Evolutionary conservation across 2,888 invertebrate genomes (phyloP).

Genomic region (Synanthedon myopaeformis): DNA sequence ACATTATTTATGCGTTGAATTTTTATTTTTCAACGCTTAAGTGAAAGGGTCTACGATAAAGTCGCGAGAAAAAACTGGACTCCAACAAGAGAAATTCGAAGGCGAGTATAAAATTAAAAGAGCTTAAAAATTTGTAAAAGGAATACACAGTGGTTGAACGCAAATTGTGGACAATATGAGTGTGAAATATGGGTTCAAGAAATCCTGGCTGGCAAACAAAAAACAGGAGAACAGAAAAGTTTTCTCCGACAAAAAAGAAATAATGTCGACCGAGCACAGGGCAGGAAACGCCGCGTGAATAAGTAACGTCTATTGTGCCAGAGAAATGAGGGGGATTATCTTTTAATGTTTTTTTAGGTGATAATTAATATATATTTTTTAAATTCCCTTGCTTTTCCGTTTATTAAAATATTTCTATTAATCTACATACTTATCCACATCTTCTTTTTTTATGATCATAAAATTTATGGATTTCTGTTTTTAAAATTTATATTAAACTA

Average conservation of each 20-base stretch:
- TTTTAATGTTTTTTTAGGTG: slow-evolving; percentile 23
- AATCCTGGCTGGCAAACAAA: slow-evolving; percentile 56
- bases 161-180: slow-evolving; percentile 62
- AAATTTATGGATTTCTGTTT: too few species aligned
- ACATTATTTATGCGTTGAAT: too few species aligned
- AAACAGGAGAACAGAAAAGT: slow-evolving; percentile 65
- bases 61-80: too few species aligned
- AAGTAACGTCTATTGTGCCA: slow-evolving; percentile 45
- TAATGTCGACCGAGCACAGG: slow-evolving; percentile 43
- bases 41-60: too few species aligned
- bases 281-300: slow-evolving; percentile 63
- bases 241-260: slow-evolving; percentile 36
- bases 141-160: slow-evolving; percentile 17
- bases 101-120: neutral
- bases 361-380: neutral
- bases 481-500: too few species aligned
- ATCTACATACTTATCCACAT: too few species aligned
- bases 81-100: too few species aligned
- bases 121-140: slow-evolving; percentile 3
- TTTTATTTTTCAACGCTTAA: too few species aligned
- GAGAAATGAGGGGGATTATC: slow-evolving; percentile 17
- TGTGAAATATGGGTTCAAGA: slow-evolving; percentile 68
- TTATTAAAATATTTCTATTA: too few species aligned
- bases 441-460: too few species aligned
- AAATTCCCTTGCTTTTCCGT: too few species aligned